Conservation (phyloP, 2,888 invertebrate genomes). For the Atherix ibis region DNA sequence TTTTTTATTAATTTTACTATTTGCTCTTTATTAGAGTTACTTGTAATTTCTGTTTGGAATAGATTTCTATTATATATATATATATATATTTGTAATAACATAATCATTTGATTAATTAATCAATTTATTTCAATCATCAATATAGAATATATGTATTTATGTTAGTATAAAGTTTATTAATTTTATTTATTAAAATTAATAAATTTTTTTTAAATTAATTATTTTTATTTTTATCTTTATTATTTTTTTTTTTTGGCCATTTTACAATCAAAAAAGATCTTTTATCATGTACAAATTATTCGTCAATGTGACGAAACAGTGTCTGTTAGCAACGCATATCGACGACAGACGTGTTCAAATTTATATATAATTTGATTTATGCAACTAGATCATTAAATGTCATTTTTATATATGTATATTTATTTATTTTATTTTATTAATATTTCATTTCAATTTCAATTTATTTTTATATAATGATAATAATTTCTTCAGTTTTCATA, state of each 20-base stretch:
- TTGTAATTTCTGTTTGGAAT: no score
- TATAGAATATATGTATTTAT: no score
- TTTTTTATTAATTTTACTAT: no score
- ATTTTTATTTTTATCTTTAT: constrained; percentile 4
- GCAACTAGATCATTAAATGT: neutral
- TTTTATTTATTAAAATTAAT: no score
- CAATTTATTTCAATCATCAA: no score
- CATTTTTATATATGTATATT: constrained; percentile 3
- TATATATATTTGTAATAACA: no score
- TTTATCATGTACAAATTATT: constrained; percentile 22
- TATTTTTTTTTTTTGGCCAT: neutral
- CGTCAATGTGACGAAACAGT: constrained; percentile 36
- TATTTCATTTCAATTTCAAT: constrained; percentile 3
- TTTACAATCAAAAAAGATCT: constrained; percentile 11
- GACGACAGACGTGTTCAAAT: constrained; percentile 26
- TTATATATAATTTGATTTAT: constrained; percentile 3
- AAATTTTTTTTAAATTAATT: constrained; percentile 4
- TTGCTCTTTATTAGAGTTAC: no score
- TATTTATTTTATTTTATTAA: constrained; percentile 2
- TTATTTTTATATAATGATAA: constrained; percentile 5
- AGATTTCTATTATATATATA: no score
- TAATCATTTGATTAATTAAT: no score
- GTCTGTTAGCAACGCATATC: constrained; percentile 29
- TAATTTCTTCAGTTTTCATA: constrained; percentile 7
- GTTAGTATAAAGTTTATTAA: no score